Base-by-base conservation (phyloP, 2,113 vertebrate genomes). In the Gnathonemus longibarbis region DNA sequence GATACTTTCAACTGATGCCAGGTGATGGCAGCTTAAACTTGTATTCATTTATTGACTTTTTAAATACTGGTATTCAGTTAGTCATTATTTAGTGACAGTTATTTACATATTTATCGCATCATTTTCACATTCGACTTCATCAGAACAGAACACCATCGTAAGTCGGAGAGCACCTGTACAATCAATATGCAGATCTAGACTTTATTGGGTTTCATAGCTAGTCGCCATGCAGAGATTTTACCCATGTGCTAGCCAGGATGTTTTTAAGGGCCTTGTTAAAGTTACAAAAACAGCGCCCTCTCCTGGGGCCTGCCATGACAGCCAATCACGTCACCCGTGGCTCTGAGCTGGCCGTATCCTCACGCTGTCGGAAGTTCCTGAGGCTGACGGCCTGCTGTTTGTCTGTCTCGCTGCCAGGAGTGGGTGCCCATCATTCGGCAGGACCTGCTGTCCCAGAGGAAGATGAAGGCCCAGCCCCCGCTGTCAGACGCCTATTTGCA, bases 381-480 rank as follows among this genome's bases (percentile, higher is more conserved):
- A 9, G 9, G 3, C 50, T 58, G 52, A 58, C 19, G 5, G 48
- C 49, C 19, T 80, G n/a, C 31, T 17, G 45, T 11, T 15, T 3
- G 5, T 31, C 31, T 62, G 19, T 62, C 35, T 35, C 2, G n/a
- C 10, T 87, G 53, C 74, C 89, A 98, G 98, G 98, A 98, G 80
- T 98, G 98, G 97, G 97, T 98, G 45, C 97, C 98, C 89, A 98
- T 98, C 89, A 98, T 98, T 94, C 96, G 97, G 58, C 97, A 97
- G 91, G 98, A 98, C 88, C 96, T 98, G 94, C 95, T 98, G 93
- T 96, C 95, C 84, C 98, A 98, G 95, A 96, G 97, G 91, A 98
- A 98, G 93, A 96, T 97, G 92, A 98, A 98, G 90, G 95, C 97
- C 13, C 98, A 98, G 95, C 97, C 98, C 0, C 97, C 98, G 0